These are phyloP conservation scores for Nesogale talazaci DNA, from an alignment of 2,113 vertebrate species.

Conservation along the genomic window DNA sequence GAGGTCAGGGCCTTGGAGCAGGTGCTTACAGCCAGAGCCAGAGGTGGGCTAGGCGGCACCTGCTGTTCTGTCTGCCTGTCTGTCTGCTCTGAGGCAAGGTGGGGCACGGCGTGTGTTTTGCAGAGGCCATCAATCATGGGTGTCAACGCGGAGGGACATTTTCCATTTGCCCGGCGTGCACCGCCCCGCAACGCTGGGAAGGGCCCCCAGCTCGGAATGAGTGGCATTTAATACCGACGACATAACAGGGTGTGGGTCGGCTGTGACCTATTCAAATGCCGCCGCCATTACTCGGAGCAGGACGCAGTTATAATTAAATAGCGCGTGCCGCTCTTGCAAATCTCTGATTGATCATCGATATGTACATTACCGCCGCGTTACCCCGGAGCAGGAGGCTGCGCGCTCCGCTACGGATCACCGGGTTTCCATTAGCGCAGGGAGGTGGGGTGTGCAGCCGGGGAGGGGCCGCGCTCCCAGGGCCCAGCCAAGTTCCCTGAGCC, in stretches of 20 bases:
- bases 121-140: constrained; percentile 96
- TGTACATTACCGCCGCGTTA: constrained; percentile 92
- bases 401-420: constrained; percentile 95
- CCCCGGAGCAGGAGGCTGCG: constrained; percentile 94
- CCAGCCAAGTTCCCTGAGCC: constrained; percentile 73
- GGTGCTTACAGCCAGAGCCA: too few species aligned
- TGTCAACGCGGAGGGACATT: constrained; percentile 92
- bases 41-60: too few species aligned
- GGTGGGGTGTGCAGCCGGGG: constrained; percentile 87
- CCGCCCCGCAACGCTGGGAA: constrained; percentile 89
- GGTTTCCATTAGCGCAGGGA: constrained; percentile 97
- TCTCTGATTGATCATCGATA: constrained; percentile 97
- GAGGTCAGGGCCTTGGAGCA: too few species aligned
- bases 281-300: constrained; percentile 86
- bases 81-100: constrained; percentile 24
- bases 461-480: constrained; percentile 92
- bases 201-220: constrained; percentile 94
- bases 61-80: too few species aligned
- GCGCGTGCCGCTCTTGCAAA: constrained; percentile 97
- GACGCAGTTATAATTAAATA: constrained; percentile 97
- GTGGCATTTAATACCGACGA: constrained; percentile 99
- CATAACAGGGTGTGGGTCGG: constrained; percentile 93
- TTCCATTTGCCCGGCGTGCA: constrained; percentile 95
- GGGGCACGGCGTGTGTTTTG: constrained; percentile 89
- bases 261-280: constrained; percentile 99